Conservation (phyloP, 2,797 vertebrate species). For the Pseudochromis fuscus region DNA sequence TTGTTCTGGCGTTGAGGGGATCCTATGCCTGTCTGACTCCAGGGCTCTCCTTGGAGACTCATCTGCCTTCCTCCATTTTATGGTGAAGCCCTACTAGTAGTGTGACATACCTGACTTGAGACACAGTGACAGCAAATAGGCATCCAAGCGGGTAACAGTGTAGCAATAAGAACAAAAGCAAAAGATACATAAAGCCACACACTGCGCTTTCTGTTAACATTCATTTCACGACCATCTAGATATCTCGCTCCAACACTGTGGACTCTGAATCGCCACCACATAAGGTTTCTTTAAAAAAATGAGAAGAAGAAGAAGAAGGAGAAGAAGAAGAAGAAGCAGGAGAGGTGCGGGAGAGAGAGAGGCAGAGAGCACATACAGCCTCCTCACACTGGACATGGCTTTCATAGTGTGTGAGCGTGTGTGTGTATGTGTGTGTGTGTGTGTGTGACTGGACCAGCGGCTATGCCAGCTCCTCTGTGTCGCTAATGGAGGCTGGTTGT, state of each 20-base stretch:
- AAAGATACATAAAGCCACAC: slow-evolving; percentile 23
- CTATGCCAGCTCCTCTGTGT: slow-evolving; percentile 89
- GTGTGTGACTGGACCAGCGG: slow-evolving; percentile 88
- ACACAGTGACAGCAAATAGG: slow-evolving; percentile 79
- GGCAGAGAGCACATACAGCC: slow-evolving; percentile 52
- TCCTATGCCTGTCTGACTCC: slow-evolving; percentile 82
- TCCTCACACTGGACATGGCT: slow-evolving; percentile 79
- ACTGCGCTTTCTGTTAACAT: slow-evolving; percentile 32
- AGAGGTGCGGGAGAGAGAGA: slow-evolving; percentile 8
- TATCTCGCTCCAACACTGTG: slow-evolving; percentile 67
- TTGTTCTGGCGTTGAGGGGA: slow-evolving; percentile 82
- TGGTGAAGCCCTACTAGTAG: slow-evolving; percentile 88
- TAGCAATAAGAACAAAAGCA: slow-evolving; percentile 28
- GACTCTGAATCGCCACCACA: slow-evolving; percentile 68
- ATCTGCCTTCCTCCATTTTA: slow-evolving; percentile 99
- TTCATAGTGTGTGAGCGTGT: slow-evolving; percentile 58
- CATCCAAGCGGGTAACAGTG: slow-evolving; percentile 62
- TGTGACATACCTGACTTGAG: slow-evolving; percentile 94
- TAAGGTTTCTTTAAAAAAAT: slow-evolving; percentile 50
- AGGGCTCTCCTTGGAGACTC: slow-evolving; percentile 85
- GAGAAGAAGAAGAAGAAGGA: slow-evolving; percentile 15
- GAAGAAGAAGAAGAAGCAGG: slow-evolving; percentile 18
- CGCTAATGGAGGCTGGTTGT: slow-evolving; percentile 95
- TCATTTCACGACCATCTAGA: slow-evolving; percentile 51
- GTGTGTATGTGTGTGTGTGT: slow-evolving; percentile 10